These are phyloP conservation scores for Lanius collurio DNA, from an alignment of 2,113 vertebrate genomes.

Conservation along the genomic window DNA sequence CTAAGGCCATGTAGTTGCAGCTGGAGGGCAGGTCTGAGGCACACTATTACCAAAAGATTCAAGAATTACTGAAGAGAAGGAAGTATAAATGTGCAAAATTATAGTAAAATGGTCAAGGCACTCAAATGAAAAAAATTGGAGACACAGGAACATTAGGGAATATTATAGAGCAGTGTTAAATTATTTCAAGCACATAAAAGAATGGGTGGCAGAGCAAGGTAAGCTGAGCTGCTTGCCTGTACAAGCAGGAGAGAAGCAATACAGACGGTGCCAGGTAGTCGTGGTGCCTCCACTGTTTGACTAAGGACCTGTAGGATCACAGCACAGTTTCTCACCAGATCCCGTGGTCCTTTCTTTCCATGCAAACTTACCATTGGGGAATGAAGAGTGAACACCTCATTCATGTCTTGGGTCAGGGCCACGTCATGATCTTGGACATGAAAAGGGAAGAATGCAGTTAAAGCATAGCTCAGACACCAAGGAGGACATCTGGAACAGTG, in stretches of 20 bases:
- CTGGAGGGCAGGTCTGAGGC: background rate
- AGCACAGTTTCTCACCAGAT: background rate
- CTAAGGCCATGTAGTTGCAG: background rate
- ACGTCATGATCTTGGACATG: background rate
- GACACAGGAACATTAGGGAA: background rate
- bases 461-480: background rate
- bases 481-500: background rate
- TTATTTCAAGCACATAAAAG: background rate
- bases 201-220: background rate
- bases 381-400: background rate
- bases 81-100: background rate
- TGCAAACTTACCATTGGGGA: background rate
- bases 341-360: background rate
- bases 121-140: background rate
- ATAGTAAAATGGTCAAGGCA: background rate
- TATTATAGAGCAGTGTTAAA: background rate
- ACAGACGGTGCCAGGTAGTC: accelerated
- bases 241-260: background rate
- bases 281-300: background rate
- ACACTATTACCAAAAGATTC: background rate
- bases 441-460: background rate
- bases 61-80: background rate
- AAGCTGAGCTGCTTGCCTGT: background rate
- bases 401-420: background rate
- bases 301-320: background rate